Percentiles rank a stretch among this genome's conserved stretches.
phyloP scores from a whole-genome alignment of 2,888 invertebrate genomes.

The Orchesellides sinensis region DNA sequence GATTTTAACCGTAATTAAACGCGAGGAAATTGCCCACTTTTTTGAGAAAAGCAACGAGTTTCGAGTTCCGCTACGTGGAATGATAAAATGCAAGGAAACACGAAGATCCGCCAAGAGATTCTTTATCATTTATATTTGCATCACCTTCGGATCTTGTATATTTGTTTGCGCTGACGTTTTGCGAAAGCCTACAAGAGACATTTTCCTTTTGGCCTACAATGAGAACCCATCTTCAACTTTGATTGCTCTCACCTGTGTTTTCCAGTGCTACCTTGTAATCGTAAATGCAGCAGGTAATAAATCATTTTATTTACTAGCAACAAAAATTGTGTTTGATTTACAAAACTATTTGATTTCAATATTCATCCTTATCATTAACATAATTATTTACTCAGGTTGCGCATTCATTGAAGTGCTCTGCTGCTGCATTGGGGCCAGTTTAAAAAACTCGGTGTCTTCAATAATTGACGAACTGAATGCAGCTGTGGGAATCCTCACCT shows the following conservation, averaged over 20 bases:
- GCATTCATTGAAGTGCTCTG: constrained; percentile 72
- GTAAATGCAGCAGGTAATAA: too few species aligned
- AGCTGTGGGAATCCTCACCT: constrained; percentile 24
- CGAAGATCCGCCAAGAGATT: constrained; percentile 43
- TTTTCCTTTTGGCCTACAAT: constrained; percentile 42
- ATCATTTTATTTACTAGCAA: too few species aligned
- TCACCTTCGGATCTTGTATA: constrained; percentile 41
- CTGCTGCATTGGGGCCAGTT: constrained; percentile 66
- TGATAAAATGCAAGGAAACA: constrained; percentile 57
- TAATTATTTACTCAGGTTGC: too few species aligned
- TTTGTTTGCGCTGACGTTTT: constrained; percentile 32
- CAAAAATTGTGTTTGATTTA: too few species aligned
- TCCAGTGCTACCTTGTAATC: constrained; percentile 67
- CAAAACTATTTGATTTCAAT: too few species aligned
- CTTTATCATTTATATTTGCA: constrained; percentile 45
- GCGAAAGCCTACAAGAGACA: constrained; percentile 43
- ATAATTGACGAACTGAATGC: constrained; percentile 66
- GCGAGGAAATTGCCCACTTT: constrained; percentile 68
- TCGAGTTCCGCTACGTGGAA: constrained; percentile 64
- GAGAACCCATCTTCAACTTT: constrained; percentile 26
- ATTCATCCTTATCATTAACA: too few species aligned
- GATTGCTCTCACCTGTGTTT: constrained; percentile 42
- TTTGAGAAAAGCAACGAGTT: constrained; percentile 69
- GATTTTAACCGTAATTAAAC: constrained; percentile 60
- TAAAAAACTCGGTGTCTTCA: constrained; percentile 56